Conservation (phyloP, 2,888 invertebrate genomes). For the Clunio marinus region DNA sequence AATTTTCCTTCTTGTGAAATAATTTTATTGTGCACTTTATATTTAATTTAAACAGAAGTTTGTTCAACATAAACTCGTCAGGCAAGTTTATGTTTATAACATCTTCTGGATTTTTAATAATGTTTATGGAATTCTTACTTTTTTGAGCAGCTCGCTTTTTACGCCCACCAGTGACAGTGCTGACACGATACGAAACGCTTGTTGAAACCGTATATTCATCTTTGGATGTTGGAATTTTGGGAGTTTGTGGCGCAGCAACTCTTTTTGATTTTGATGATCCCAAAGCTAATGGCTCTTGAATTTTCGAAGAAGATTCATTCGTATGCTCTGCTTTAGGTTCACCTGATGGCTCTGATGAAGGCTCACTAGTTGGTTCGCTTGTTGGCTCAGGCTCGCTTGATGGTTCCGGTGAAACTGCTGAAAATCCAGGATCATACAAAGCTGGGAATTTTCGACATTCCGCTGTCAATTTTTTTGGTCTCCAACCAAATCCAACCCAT, state of each 20-base stretch:
- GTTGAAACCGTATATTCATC: constrained; percentile 71
- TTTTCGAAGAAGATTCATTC: constrained; percentile 47
- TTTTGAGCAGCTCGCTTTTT: constrained; percentile 41
- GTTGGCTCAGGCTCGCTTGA: constrained; percentile 51
- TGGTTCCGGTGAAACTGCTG: constrained; percentile 44
- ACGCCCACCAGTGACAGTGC: constrained; percentile 53
- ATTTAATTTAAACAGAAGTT: too few species aligned
- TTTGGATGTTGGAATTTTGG: constrained; percentile 49
- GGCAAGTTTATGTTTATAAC: too few species aligned
- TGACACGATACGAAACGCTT: constrained; percentile 74
- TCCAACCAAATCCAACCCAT: constrained; percentile 88
- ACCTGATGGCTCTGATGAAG: constrained; percentile 47
- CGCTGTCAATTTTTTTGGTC: constrained; percentile 69
- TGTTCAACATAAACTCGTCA: too few species aligned
- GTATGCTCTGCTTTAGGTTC: constrained; percentile 47
- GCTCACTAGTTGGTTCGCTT: constrained; percentile 48
- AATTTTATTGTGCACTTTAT: too few species aligned
- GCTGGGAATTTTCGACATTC: constrained; percentile 77
- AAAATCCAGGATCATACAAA: constrained; percentile 52
- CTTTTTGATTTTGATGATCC: constrained; percentile 53
- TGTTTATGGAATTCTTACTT: constrained; percentile 37
- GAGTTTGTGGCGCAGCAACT: constrained; percentile 55
- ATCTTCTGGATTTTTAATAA: too few species aligned
- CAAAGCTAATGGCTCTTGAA: constrained; percentile 45
- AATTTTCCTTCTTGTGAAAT: too few species aligned